phyloP scores from a whole-genome alignment of 2,797 vertebrate species.

The Morus bassanus region DNA sequence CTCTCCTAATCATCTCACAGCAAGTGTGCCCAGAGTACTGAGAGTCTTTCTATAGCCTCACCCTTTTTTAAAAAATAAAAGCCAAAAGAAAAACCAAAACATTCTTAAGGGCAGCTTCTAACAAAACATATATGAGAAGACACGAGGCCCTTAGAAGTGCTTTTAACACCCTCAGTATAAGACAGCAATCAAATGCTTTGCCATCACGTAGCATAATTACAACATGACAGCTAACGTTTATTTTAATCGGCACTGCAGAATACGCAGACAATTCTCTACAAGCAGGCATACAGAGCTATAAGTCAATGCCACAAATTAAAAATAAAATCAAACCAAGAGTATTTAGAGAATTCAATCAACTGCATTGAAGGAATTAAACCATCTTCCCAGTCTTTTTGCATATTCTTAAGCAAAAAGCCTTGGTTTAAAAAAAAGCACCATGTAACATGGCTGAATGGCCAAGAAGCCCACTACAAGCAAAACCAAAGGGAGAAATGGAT shows the following conservation, averaged over 20 bases:
- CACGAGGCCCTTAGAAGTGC: rapidly evolving
- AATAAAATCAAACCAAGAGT: not conserved
- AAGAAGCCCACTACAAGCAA: not conserved
- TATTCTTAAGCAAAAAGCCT: not conserved
- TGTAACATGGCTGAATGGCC: not conserved
- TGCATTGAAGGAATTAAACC: not conserved
- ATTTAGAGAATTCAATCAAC: not conserved
- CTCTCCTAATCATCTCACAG: not conserved
- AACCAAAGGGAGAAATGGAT: not conserved
- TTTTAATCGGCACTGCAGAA: not conserved
- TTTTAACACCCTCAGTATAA: not conserved
- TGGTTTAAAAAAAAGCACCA: not conserved
- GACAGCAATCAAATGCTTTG: not conserved
- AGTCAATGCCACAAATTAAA: not conserved
- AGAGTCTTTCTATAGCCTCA: not conserved
- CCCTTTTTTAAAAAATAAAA: not conserved
- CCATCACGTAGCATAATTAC: not conserved
- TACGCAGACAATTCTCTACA: not conserved
- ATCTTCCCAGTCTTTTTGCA: not conserved
- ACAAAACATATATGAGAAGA: not conserved
- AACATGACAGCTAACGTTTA: not conserved
- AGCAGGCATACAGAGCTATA: not conserved
- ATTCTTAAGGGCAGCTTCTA: not conserved
- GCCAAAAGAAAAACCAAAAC: not conserved
- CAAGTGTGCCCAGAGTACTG: not conserved